Evolutionary conservation across 2,888 invertebrate species (phyloP), one percentile per base, ranked within the genome.

Genomic region (Macaria liturata): DNA sequence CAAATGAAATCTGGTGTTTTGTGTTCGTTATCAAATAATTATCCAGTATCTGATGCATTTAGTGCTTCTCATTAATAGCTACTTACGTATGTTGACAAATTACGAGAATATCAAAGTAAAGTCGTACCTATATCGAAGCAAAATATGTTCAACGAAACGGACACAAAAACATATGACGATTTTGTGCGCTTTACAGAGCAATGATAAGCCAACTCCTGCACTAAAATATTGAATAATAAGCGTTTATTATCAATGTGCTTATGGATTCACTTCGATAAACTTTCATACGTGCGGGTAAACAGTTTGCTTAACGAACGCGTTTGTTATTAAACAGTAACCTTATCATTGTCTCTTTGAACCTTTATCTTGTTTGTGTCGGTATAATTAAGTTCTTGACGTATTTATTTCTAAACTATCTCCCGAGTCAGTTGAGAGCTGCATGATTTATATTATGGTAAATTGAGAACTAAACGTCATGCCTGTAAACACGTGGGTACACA

Each of bases 311-410:
- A 61, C 42, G 58, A 55, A 61, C 44, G 53, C 48, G 59, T 53
- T 70, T 72, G 69, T 70, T 74, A 72, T 72, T 68, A 68, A 69
- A 65, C 64, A 57, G 65, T 67, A 66, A 62, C 60, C 64, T 64
- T 65, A 66, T 72, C 67, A 70, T 62, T 66, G 61, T 70, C 61
- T 68, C 67, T 69, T 71, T 76, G 78, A 78, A 80, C 76, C 68
- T 75, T 79, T 86, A 84, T 84, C 83, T 74, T 82, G 76, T 83
- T 82, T 84, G 73, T 70, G 68, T 71, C 67, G 64, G 62, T 56
- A 49, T 50, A 43, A 47, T 56, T 58, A 47, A 52, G 65, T 20
- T 20, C 20, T 20, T 20, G 60, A 67, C 67, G 65, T 76, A 71
- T 75, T 76, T 76, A 74, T 67, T 74, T 73, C 71, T 72, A 76